phyloP scores from a whole-genome alignment of 30 jellyfish, hydroid and myxozoan genomes.

The Aurelia sp. region DNA sequence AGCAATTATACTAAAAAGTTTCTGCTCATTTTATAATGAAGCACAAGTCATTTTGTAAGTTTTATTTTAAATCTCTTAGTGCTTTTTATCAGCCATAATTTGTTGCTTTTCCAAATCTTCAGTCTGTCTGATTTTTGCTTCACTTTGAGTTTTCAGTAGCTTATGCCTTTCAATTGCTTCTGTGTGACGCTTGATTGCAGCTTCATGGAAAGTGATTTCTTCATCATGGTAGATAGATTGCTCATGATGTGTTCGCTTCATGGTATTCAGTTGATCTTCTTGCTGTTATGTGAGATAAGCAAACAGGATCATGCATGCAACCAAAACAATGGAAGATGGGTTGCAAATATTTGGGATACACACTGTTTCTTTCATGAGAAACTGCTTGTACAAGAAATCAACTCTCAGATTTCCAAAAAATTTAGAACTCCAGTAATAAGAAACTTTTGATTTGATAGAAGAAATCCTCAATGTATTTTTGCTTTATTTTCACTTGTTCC shows the following conservation, averaged over 20 bases:
- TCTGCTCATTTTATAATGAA: too few relatives aligned
- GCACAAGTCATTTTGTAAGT: not conserved
- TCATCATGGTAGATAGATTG: constrained; percentile 95
- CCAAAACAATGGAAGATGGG: too few relatives aligned
- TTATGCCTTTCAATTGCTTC: constrained; percentile 96
- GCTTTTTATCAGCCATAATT: constrained; percentile 48
- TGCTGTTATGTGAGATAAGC: constrained; percentile 19
- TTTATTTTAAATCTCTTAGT: not conserved
- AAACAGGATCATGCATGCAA: too few relatives aligned
- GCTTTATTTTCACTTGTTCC: too few relatives aligned
- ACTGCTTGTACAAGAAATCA: too few relatives aligned
- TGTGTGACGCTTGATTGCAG: constrained; percentile 88
- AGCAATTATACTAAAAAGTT: too few relatives aligned
- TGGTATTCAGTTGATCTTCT: constrained; percentile 76
- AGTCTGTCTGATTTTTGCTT: constrained; percentile 88
- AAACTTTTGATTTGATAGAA: too few relatives aligned
- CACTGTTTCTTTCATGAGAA: too few relatives aligned
- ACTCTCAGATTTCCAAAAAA: too few relatives aligned
- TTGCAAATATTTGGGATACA: too few relatives aligned
- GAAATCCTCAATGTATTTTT: too few relatives aligned
- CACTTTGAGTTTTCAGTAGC: constrained; percentile 92
- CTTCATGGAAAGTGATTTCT: constrained; percentile 85
- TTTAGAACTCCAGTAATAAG: too few relatives aligned
- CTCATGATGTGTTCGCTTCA: constrained; percentile 94
- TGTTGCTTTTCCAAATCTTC: constrained; percentile 88